Percentiles rank a stretch among this genome's conserved stretches.
phyloP scores from a whole-genome alignment of 1,140 invertebrate species.

The Octopus bimaculoides region DNA sequence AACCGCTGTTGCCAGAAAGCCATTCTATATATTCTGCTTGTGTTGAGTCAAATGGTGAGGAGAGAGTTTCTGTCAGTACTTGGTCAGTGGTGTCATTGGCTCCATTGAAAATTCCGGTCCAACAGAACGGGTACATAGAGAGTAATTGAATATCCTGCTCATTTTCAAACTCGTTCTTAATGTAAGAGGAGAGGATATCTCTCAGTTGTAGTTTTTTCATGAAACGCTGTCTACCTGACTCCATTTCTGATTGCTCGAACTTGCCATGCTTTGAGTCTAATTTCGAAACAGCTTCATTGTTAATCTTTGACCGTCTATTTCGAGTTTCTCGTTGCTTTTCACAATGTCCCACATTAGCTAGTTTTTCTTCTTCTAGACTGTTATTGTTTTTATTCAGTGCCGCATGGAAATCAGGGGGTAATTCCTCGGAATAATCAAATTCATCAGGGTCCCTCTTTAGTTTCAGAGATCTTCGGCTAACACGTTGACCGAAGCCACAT shows the following conservation, averaged over 20 bases:
- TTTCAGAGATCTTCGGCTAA: not conserved
- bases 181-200: not conserved
- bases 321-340: not conserved
- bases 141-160: not conserved
- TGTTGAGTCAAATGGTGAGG: not conserved
- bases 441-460: not conserved
- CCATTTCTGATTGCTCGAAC: no score
- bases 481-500: not conserved
- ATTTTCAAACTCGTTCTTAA: not conserved
- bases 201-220: not conserved
- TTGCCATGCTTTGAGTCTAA: not conserved
- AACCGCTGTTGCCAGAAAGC: not conserved
- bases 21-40: not conserved
- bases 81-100: not conserved
- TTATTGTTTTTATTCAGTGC: not conserved
- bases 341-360: not conserved
- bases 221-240: not conserved
- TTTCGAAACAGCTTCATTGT: not conserved
- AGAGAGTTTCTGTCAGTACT: not conserved
- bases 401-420: no score
- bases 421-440: no score
- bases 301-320: not conserved
- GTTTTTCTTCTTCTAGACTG: not conserved
- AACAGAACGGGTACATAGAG: not conserved
- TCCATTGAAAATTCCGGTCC: not conserved